Evolutionary conservation across 2,113 vertebrate genomes (phyloP), one percentile per base, ranked within the genome.

Genomic region (Propithecus coquereli): DNA sequence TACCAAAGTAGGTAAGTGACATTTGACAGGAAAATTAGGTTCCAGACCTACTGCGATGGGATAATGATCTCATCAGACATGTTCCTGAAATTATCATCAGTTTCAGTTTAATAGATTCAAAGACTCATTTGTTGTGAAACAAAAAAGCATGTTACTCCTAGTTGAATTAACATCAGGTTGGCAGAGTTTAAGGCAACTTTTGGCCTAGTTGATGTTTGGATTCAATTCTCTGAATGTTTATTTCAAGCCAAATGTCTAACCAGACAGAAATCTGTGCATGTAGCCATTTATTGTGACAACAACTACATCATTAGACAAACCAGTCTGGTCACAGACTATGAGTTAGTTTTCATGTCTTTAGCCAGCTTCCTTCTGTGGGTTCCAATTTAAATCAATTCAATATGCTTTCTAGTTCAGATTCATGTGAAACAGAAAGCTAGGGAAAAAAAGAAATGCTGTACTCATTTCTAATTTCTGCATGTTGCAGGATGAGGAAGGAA

Each of bases 391-490:
- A 98, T 97, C 85, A 91, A 12, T 96, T 97, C 97, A 98, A 50
- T 68, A 76, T 98, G 94, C 73, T 97, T 66, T 93, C 94, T 4
- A 0, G 74, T 89, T 90, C 50, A 92, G 68, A 95, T 76, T 52
- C 47, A 47, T 68, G 52, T n/a, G 59, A 97, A 97, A 86, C 34
- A 14, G 0, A 95, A 94, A 92, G 63, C 80, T 90, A 61, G 61
- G 32, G 3, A 1, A 3, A 61, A 57, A 91, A 90, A 95, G 50
- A 94, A 98, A 85, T 43, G 4, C 61, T 90, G 11, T 87, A 18
- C 84, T 96, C 81, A 93, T 95, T 98, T 98, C 91, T 94, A 90
- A 95, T 97, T 96, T 96, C 79, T 97, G 89, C 20, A n/a, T 89
- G 96, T 94, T 66, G 27, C 22, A 0, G 77, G 94, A 65, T 65